Evolutionary conservation across 2,888 invertebrate genomes (phyloP).

Genomic region (Aporophyla lueneburgensis): DNA sequence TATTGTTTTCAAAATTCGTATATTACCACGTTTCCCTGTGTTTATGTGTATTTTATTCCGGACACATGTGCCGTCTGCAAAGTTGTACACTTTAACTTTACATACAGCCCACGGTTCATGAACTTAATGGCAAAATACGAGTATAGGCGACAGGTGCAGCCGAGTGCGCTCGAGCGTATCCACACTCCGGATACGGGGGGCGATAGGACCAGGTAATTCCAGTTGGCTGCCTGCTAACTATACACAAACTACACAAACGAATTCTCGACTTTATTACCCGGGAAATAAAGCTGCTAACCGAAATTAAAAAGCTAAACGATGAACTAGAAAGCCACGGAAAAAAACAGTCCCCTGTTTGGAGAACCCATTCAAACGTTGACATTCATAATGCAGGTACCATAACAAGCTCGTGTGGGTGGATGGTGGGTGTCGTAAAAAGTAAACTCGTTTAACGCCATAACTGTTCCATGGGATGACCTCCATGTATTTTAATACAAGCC

Average conservation of each 20-base stretch:
- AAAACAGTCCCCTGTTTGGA: constrained; percentile 57
- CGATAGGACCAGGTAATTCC: constrained; percentile 78
- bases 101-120: constrained; percentile 50
- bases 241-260: constrained; percentile 55
- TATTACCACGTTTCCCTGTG: constrained; percentile 28
- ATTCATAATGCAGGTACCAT: constrained; percentile 78
- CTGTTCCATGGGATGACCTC: constrained; percentile 60
- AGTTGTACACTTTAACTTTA: constrained; percentile 57
- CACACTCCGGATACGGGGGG: constrained; percentile 76
- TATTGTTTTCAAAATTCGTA: constrained; percentile 23
- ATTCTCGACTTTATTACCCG: constrained; percentile 51
- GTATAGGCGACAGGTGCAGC: constrained; percentile 83
- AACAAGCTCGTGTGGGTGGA: constrained; percentile 77
- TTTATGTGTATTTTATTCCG: constrained; percentile 27
- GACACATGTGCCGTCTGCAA: constrained; percentile 56
- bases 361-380: constrained; percentile 78
- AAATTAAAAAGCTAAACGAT: constrained; percentile 41
- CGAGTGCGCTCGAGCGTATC: constrained; percentile 81
- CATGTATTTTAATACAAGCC: constrained; percentile 71
- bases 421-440: constrained; percentile 77
- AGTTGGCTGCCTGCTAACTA: constrained; percentile 74
- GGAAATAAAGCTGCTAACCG: constrained; percentile 26
- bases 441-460: constrained; percentile 72
- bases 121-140: constrained; percentile 65
- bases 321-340: constrained; percentile 44